Percentiles rank a stretch among this genome's conserved stretches.
These are phyloP conservation scores for Cephonodes hylas DNA, from an alignment of 2,888 invertebrate species.

Conservation along the genomic window DNA sequence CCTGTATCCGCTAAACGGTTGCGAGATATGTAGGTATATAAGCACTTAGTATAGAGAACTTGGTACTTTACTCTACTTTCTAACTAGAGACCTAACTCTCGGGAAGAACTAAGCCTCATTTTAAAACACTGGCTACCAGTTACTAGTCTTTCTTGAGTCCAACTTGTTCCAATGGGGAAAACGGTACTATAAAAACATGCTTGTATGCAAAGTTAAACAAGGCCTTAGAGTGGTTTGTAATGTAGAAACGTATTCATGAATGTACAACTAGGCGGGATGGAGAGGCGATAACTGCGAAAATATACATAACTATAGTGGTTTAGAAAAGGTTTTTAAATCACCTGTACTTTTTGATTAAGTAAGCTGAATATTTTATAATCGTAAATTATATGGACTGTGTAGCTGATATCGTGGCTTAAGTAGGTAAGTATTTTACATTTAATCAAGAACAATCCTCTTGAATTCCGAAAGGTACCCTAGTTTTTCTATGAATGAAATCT, in stretches of 20 bases:
- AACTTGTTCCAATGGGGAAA: neutral
- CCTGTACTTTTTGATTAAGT: no score
- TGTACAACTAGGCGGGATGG: slow-evolving; percentile 7
- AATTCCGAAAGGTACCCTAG: no score
- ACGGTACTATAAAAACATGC: slow-evolving; percentile 1
- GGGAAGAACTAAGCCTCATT: neutral
- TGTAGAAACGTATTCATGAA: slow-evolving; percentile 10
- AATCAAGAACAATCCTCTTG: no score
- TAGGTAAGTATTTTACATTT: no score
- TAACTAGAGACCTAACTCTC: neutral
- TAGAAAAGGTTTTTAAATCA: no score
- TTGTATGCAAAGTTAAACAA: slow-evolving; percentile 15
- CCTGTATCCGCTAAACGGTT: no score
- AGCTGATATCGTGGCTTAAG: no score
- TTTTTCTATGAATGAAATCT: no score
- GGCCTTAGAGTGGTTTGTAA: slow-evolving; percentile 3
- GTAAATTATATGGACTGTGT: no score
- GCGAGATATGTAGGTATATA: no score
- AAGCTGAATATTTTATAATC: no score
- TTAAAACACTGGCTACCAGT: neutral
- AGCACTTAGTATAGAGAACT: neutral
- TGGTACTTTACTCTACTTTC: neutral
- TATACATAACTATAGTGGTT: neutral
- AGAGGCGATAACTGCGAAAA: neutral
- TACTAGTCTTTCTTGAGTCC: neutral